phyloP scores from a whole-genome alignment of 2,888 invertebrate species.

The Cephus rjabovi region DNA sequence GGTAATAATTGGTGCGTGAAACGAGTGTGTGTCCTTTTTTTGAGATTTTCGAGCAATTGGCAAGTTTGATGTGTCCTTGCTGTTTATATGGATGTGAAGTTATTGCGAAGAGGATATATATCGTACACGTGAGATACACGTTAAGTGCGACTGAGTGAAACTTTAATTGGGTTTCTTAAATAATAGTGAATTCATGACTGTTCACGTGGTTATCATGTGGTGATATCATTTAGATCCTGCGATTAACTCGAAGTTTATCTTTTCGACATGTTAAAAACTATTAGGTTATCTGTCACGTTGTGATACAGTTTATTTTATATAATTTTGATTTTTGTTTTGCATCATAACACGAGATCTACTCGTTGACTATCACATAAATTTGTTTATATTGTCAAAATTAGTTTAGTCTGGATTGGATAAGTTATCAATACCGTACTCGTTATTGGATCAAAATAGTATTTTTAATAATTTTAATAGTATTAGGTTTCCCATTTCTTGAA shows the following conservation, averaged over 20 bases:
- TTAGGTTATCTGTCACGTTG: background rate
- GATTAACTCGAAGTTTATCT: background rate
- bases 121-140: background rate
- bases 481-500: too few relatives aligned
- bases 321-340: background rate
- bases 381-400: background rate
- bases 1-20: background rate
- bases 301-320: background rate
- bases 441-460: background rate
- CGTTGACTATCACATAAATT: background rate
- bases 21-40: background rate
- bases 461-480: too few relatives aligned
- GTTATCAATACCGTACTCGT: background rate
- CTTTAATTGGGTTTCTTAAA: background rate
- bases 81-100: background rate
- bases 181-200: background rate
- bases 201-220: background rate
- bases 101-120: background rate
- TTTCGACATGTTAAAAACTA: background rate
- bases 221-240: background rate
- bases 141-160: background rate
- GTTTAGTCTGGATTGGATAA: background rate
- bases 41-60: background rate
- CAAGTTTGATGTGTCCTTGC: background rate
- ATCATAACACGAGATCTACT: background rate